Conservation (phyloP, 2,888 invertebrate species). For the Tenodera sinensis region DNA sequence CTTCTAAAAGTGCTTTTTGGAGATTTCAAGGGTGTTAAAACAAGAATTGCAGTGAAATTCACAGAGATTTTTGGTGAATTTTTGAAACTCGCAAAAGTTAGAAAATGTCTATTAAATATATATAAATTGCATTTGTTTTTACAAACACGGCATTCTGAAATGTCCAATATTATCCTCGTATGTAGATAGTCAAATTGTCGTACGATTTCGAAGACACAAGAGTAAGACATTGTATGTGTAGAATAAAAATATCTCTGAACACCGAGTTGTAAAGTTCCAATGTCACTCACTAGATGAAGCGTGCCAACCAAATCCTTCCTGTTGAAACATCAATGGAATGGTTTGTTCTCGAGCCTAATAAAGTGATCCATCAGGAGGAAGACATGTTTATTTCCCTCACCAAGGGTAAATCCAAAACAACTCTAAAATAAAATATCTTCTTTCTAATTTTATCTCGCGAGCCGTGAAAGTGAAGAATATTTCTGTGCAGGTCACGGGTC, state of each 20-base stretch:
- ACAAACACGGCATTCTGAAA: too few species aligned
- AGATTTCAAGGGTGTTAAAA: too few species aligned
- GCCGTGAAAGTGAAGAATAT: not conserved
- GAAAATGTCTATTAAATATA: too few species aligned
- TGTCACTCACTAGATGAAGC: not conserved
- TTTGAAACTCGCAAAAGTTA: too few species aligned
- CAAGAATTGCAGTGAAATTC: too few species aligned
- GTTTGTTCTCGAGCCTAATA: not conserved
- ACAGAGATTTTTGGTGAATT: too few species aligned
- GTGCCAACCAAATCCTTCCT: not conserved
- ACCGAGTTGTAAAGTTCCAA: not conserved
- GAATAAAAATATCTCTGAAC: not conserved
- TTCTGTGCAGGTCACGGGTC: not conserved
- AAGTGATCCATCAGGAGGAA: not conserved
- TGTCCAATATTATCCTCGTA: too few species aligned
- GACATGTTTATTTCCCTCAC: not conserved
- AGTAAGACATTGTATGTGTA: too few species aligned
- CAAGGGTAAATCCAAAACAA: not conserved
- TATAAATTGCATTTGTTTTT: too few species aligned
- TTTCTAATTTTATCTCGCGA: not conserved
- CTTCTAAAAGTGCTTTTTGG: too few species aligned
- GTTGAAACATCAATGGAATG: not conserved
- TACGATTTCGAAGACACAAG: too few species aligned
- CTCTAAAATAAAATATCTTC: not conserved
- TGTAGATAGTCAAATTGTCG: too few species aligned